These are phyloP conservation scores for Tringa solitaria DNA, from an alignment of 2,113 vertebrate species.

Conservation along the genomic window DNA sequence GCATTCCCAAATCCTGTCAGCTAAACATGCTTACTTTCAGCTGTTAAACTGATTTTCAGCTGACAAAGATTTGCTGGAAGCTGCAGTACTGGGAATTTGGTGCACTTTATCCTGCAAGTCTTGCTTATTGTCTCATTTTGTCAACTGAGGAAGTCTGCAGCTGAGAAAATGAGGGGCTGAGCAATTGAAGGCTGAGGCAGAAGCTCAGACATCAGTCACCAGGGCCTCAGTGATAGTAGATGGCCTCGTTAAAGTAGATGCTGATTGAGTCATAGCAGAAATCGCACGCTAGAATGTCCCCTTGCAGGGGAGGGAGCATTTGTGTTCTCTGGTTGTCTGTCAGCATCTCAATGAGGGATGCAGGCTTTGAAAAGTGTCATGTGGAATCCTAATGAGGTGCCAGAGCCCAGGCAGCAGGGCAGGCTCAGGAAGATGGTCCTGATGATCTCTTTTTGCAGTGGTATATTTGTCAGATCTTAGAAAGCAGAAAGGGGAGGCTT, in stretches of 20 bases:
- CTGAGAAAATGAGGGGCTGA: not conserved
- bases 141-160: not conserved
- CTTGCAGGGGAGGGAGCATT: not conserved
- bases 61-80: not conserved
- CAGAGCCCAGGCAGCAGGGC: not conserved
- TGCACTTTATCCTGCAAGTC: constrained; percentile 2
- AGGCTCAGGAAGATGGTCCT: not conserved
- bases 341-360: constrained; percentile 40
- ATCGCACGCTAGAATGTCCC: not conserved
- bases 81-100: not conserved
- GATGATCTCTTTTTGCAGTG: not conserved
- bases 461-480: not conserved
- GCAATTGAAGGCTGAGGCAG: not conserved
- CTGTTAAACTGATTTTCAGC: not conserved
- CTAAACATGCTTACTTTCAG: not conserved
- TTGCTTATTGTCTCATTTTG: constrained; percentile 11
- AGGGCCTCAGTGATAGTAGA: not conserved
- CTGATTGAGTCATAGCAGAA: not conserved
- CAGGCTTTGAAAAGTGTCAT: not conserved
- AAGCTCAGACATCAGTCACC: constrained; percentile 2
- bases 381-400: constrained; percentile 32
- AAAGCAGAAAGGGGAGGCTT: not conserved
- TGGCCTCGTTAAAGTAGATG: constrained; percentile 7
- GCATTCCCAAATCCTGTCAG: not conserved
- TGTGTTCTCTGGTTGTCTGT: not conserved